Base-by-base conservation (phyloP, 2,888 invertebrate genomes). In the Dermolepida albohirtum region DNA sequence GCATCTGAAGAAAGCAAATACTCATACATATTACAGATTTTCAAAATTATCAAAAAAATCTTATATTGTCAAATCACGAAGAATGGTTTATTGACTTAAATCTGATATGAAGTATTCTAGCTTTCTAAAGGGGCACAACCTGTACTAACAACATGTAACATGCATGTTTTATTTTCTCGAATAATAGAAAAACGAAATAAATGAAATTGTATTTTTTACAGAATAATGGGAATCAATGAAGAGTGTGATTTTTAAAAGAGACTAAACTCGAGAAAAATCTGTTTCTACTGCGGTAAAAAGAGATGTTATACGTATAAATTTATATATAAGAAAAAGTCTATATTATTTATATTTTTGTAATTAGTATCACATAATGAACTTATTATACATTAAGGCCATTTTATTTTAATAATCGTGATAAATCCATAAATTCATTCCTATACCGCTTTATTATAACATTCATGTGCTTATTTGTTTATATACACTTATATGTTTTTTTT, bases 381-480 rank as follows among this genome's bases (percentile, higher is more conserved):
- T 54, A 52, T 34, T 43, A 44, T 62, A 62, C 6, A 22, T 47
- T 16, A 12, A 43, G 14, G 29, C 14, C 14, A 27, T 22, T 62
- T 62, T 66, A 52, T 66, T 64, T 64, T 65, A 51, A 34, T 34
- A 34, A 41, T 68, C 69, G 69, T 69, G 69, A 69, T 69, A 65
- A 34, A 34, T 22, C 34, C 34, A 6, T 10, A 34, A 51, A 66
- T 69, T 69, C 69, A 69, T 69, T 69, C 69, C 69, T 69, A 41
- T 47, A 64, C 55, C 40, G 40, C 43, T 54, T 55, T 64, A 55
- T 51, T 55, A 49, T 12, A 40, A 57, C 47, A 10, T 8, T 8
- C 12, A 59, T 47, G 12, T 59, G 29, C 10, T 47, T 2, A 14
- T 59, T 27, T 59, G 14, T 44, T 14, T 59, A 29, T 44, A 40